phyloP scores from a whole-genome alignment of 1,140 invertebrate genomes.

The Palaemon carinicauda region DNA sequence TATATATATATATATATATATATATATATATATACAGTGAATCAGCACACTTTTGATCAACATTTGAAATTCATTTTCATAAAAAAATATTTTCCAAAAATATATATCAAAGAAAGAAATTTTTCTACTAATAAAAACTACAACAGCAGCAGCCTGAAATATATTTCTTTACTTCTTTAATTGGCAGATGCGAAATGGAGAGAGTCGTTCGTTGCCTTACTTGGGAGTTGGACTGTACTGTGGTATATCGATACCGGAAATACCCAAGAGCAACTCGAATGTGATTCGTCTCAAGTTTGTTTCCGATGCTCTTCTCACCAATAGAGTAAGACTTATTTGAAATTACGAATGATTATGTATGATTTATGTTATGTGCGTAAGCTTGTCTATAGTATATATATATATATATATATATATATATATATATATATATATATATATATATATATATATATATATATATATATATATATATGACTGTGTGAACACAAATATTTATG shows the following conservation, averaged over 20 bases:
- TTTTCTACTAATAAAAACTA: too few species aligned
- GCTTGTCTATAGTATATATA: neutral
- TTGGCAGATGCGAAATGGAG: conserved; percentile 52
- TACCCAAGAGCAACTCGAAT: conserved; percentile 75
- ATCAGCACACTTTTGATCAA: too few species aligned
- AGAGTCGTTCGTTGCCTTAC: conserved; percentile 62
- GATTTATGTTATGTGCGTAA: neutral
- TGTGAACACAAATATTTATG: too few species aligned
- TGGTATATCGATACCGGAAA: conserved; percentile 66
- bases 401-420: neutral
- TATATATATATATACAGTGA: too few species aligned
- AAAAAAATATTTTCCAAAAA: too few species aligned
- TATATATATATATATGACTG: too few species aligned
- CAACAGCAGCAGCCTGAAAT: too few species aligned
- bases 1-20: too few species aligned
- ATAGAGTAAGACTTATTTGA: conserved; percentile 10
- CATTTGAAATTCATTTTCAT: too few species aligned
- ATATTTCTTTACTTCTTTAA: too few species aligned
- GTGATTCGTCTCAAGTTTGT: conserved; percentile 70
- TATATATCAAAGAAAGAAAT: too few species aligned
- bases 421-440: conserved; percentile 10
- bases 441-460: neutral
- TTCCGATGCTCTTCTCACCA: conserved; percentile 7
- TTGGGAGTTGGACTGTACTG: conserved; percentile 80
- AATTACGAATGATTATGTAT: neutral